Conservation (phyloP, 2,888 invertebrate species). For the Metellina segmentata region DNA sequence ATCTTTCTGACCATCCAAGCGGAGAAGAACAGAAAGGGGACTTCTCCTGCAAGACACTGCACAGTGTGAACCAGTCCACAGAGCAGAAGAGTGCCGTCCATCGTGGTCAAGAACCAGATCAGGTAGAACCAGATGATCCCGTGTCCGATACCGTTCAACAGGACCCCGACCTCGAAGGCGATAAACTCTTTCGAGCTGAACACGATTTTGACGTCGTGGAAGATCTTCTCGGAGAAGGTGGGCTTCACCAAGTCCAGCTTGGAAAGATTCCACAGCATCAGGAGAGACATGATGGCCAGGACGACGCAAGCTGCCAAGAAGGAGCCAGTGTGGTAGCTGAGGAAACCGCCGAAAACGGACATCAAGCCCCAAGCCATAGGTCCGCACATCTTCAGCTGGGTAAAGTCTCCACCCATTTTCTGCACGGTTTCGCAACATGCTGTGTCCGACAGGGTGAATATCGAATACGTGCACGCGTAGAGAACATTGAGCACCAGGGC, state of each 20-base stretch:
- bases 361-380: slow-evolving; percentile 76
- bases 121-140: slow-evolving; percentile 67
- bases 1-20: slow-evolving; percentile 60
- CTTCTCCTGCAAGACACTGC: slow-evolving; percentile 91
- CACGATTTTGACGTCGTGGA: slow-evolving; percentile 41
- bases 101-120: slow-evolving; percentile 53
- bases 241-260: slow-evolving; percentile 49
- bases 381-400: slow-evolving; percentile 76
- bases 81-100: slow-evolving; percentile 59
- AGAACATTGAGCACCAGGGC: slow-evolving; percentile 63
- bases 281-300: neutral
- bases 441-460: slow-evolving; percentile 77
- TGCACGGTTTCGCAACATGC: slow-evolving; percentile 71
- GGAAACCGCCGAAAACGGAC: slow-evolving; percentile 41
- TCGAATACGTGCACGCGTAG: slow-evolving; percentile 41
- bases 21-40: slow-evolving; percentile 93
- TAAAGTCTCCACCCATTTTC: slow-evolving; percentile 61
- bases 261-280: slow-evolving; percentile 38
- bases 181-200: slow-evolving; percentile 38
- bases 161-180: slow-evolving; percentile 34
- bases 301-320: slow-evolving; percentile 38
- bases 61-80: slow-evolving; percentile 80
- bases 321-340: slow-evolving; percentile 38
- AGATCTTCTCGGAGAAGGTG: slow-evolving; percentile 23
- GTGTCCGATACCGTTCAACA: slow-evolving; percentile 58